Evolutionary conservation across 2,113 vertebrate species (phyloP).

Genomic region (Elanus axillaris): DNA sequence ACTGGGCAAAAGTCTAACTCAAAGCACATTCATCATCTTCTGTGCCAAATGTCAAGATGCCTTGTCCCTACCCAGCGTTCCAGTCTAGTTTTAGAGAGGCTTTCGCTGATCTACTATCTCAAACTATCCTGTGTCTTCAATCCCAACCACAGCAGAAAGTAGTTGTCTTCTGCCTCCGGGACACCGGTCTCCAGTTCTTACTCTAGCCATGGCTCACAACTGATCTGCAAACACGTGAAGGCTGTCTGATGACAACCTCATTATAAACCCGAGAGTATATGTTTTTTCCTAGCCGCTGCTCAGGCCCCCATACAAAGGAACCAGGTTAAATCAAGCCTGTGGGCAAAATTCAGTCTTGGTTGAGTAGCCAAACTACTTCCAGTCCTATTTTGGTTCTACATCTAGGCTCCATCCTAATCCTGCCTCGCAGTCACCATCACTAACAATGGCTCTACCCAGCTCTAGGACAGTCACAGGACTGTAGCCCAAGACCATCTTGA

Average conservation of each 20-base stretch:
- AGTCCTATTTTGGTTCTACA: neutral
- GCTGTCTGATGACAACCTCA: neutral
- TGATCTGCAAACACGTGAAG: neutral
- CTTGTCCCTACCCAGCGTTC: neutral
- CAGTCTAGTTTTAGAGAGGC: neutral
- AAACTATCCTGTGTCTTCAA: neutral
- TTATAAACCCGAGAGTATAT: neutral
- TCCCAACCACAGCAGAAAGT: neutral
- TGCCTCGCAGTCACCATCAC: neutral
- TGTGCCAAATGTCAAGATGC: neutral
- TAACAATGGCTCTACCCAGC: neutral
- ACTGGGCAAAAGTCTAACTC: neutral
- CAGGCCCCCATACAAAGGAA: neutral
- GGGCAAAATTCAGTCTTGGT: neutral
- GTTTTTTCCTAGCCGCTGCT: neutral
- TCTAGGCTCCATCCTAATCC: neutral
- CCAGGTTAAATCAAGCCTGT: neutral
- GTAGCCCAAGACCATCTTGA: neutral
- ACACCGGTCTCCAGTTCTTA: neutral
- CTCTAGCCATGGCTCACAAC: neutral
- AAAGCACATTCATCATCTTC: neutral
- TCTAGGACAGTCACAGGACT: too few relatives aligned
- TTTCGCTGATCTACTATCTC: neutral
- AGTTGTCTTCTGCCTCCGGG: neutral
- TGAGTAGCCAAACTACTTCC: neutral